Evolutionary conservation across 1,140 invertebrate species (phyloP), one percentile per base, ranked within the genome.

Genomic region (Tetramorium alpestre): DNA sequence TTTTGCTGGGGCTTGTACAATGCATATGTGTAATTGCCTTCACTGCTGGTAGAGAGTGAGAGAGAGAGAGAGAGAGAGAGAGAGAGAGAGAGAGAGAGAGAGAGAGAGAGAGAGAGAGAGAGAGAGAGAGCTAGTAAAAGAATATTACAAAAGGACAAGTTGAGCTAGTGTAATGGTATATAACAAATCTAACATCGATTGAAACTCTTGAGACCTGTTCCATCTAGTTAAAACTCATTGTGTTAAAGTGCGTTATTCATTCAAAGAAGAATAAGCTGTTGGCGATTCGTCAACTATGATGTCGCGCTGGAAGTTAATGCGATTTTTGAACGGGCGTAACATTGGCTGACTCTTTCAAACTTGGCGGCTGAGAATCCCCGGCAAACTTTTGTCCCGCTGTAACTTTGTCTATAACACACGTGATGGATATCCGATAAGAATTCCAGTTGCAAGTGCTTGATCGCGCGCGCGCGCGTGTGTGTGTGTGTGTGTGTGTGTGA

Each of bases 371-470:
- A 28, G 11, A 73, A 60, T 69, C 7, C 41, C 3, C 11, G 54
- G 41, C 18, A n/a, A 82, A 82, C 80, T 84, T 84, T 84, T 28
- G 67, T 84, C 11, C 18, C 54, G 8, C 13, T 41, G 56, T 84
- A 84, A 84, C 80, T 84, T 84, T 11, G 65, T 70, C 69, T 28
- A 58, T 47, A 56, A 84, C 51, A 28, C 67, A 41, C 22, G 44
- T 75, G 80, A 84, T 73, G 54, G 80, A 84, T 84, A 84, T 75
- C 69, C 80, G 70, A 84, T 84, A 60, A 62, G 41, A 73, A 73
- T 84, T 84, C 44, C 41, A 25, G 54, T 8, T 28, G 28, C 25
- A 82, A 2, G 41, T 28, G 41, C 41, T 25, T 73, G n/a, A 44
- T 58, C 33, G 47, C 22, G 25, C 64, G 62, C 28, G n/a, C 47